Conservation (phyloP, 2,113 vertebrate species). For the Phyllostomus discolor region DNA sequence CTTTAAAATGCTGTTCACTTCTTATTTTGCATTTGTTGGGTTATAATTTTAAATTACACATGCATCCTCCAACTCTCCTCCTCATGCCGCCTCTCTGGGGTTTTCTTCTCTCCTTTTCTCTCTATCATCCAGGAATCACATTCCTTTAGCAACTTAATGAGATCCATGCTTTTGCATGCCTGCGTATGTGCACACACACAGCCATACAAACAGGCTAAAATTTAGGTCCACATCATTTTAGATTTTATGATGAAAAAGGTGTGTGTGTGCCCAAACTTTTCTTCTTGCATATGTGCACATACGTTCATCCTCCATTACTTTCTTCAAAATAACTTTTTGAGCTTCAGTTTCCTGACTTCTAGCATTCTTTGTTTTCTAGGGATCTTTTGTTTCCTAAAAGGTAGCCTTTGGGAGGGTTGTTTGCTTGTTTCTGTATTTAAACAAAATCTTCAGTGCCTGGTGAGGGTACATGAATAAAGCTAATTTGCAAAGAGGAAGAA, state of each 20-base stretch:
- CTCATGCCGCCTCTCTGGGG: neutral
- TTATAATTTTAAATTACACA: slow-evolving; percentile 74
- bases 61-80: slow-evolving; percentile 33
- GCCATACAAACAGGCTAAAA: neutral
- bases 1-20: slow-evolving; percentile 77
- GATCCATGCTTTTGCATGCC: neutral
- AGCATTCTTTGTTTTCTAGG: neutral
- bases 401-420: neutral
- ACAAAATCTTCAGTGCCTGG: neutral
- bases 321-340: neutral
- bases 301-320: neutral
- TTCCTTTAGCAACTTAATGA: neutral
- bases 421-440: neutral
- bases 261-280: neutral
- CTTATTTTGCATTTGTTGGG: slow-evolving; percentile 70
- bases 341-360: neutral
- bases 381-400: neutral
- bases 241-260: neutral
- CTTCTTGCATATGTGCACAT: neutral
- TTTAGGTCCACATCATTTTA: neutral
- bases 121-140: neutral
- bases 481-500: neutral
- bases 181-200: neutral
- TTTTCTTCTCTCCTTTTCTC: neutral
- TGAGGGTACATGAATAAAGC: neutral